Conservation (phyloP, 2,797 vertebrate genomes). For the Xerus rutilus region DNA sequence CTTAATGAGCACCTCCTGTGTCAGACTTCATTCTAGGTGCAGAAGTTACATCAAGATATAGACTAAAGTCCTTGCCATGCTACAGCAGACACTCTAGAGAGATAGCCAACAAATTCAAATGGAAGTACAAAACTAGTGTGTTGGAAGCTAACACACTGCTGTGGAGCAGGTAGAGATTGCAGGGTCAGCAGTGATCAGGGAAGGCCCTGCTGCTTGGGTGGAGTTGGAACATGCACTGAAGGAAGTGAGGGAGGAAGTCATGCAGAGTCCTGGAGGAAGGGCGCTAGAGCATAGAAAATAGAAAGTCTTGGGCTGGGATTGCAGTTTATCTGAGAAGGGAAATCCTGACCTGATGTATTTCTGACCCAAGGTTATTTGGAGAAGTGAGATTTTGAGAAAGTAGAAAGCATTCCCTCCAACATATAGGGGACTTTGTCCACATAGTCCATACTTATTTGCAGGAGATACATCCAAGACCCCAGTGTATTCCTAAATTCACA, state of each 20-base stretch:
- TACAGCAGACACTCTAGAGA: background rate
- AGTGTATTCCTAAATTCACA: background rate
- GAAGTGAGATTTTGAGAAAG: background rate
- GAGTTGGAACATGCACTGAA: background rate
- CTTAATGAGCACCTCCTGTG: background rate
- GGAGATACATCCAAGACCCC: background rate
- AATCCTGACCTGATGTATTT: background rate
- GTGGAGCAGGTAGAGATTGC: background rate
- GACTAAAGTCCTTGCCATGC: fast-evolving
- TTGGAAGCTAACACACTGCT: fast-evolving
- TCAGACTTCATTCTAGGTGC: background rate
- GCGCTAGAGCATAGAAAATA: background rate
- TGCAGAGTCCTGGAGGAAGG: background rate
- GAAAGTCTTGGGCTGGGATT: background rate
- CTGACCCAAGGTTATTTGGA: background rate
- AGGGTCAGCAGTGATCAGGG: too few relatives aligned
- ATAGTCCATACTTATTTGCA: too few relatives aligned
- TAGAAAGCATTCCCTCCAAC: fast-evolving
- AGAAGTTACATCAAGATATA: too few relatives aligned
- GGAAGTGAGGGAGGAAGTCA: background rate
- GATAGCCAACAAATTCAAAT: background rate
- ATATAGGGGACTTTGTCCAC: background rate
- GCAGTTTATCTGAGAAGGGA: background rate
- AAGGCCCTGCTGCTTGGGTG: fast-evolving
- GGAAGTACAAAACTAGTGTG: background rate